Evolutionary conservation across 2,888 invertebrate genomes (phyloP), one percentile per base, ranked within the genome.

Genomic region (Adelphocoris suturalis): DNA sequence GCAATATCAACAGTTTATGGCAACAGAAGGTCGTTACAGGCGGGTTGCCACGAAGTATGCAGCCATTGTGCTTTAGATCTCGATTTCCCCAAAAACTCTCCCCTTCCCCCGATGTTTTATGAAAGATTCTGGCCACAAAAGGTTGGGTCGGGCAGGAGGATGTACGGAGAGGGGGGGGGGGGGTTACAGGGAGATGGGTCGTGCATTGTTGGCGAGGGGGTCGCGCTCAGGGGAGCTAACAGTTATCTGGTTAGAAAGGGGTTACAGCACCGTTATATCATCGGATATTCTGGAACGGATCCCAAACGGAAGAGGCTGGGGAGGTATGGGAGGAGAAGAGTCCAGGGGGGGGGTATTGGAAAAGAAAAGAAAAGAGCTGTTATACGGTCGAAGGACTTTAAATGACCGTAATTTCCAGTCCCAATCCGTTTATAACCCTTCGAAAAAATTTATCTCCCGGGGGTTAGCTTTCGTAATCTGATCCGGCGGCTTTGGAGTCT

Each of bases 341-440:
- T 37, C 37, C 37, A 37, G 37, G 7, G 3, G 7, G 3, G 37
- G 37, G 19, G 19, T 61, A 61, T 19, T 61, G 19, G 19, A 61
- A 61, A 61, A 16, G 9, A 16, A 16, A 16, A 9, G 3, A n/a
- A 19, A 19, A 19, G 19, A 61, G n/a, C 61, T 61, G 61, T 61
- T 61, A n/a, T 1, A 61, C 19, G 61, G 19, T 19, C 61, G 61
- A 61, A 61, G 61, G 61, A 61, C 61, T 61, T 19, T 61, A 61
- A 61, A 61, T 61, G 61, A n/a, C n/a, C 61, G 61, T 61, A 61
- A 61, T 61, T 61, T n/a, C 61, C 52, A 61, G 61, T 61, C 16
- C 19, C 61, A 61, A 19, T 19, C 61, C 61, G 19, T 61, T 61
- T 61, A 61, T 61, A 61, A 19, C 19, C 61, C 19, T 61, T 61